These are phyloP conservation scores for Pampus argenteus DNA, from an alignment of 2,797 vertebrate genomes.

Conservation along the genomic window DNA sequence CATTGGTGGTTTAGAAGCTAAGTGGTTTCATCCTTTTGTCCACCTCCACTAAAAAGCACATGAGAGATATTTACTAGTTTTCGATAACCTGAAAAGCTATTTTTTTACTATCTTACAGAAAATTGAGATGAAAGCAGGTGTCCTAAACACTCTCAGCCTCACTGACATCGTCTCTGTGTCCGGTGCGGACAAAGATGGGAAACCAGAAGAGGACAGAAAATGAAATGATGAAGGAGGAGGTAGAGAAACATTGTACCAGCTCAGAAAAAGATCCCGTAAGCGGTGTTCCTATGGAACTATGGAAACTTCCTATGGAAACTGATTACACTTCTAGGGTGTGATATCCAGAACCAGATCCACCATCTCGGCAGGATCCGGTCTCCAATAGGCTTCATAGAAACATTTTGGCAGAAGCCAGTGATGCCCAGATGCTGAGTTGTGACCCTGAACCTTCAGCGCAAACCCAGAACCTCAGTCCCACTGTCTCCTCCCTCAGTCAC, in stretches of 20 bases:
- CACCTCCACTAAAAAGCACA: too few relatives aligned
- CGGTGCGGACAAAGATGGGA: constrained; percentile 42
- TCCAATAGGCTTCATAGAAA: constrained; percentile 42
- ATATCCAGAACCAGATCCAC: constrained; percentile 74
- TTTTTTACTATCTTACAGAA: constrained; percentile 65
- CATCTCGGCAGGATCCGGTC: constrained; percentile 45
- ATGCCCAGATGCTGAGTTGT: constrained; percentile 63
- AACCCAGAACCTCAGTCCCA: constrained; percentile 76
- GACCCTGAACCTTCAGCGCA: constrained; percentile 75
- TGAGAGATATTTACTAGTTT: too few relatives aligned
- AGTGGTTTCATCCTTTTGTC: too few relatives aligned
- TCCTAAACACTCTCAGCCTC: constrained; percentile 62
- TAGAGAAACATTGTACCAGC: constrained; percentile 65
- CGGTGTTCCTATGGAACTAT: constrained; percentile 86
- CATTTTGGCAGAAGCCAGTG: constrained; percentile 32
- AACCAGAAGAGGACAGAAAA: constrained; percentile 27
- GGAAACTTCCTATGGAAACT: too few relatives aligned
- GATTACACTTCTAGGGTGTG: constrained; percentile 84
- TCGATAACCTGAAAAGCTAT: too few relatives aligned
- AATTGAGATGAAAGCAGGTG: constrained; percentile 60
- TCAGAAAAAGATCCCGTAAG: constrained; percentile 81
- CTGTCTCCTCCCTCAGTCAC: constrained; percentile 81
- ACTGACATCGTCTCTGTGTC: constrained; percentile 68
- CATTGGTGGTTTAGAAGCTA: too few relatives aligned
- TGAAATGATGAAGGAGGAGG: constrained; percentile 47